Percentiles rank a stretch among this genome's conserved stretches.
phyloP scores from a whole-genome alignment of 1,140 invertebrate species.

The Hyles euphorbiae region DNA sequence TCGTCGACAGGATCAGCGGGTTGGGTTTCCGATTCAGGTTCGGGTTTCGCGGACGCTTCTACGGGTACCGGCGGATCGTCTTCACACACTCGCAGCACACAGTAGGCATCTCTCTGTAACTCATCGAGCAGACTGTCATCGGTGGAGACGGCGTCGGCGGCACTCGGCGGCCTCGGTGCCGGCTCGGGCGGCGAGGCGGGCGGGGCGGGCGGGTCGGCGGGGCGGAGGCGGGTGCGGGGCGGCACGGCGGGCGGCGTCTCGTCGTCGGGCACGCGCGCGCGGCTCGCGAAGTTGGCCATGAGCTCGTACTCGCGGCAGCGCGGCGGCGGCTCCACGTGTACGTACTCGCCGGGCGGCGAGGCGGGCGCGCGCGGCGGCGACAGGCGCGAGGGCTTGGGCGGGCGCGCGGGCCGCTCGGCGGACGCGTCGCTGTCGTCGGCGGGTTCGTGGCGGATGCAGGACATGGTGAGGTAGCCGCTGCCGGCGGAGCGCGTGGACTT shows the following conservation, averaged over 20 bases:
- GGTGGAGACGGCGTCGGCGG: conserved; percentile 35
- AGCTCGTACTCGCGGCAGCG: conserved; percentile 67
- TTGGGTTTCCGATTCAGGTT: conserved; percentile 16
- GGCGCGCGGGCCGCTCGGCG: conserved; percentile 35
- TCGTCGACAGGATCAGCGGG: conserved; percentile 35
- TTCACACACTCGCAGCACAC: conserved; percentile 58
- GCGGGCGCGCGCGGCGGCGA: conserved; percentile 39
- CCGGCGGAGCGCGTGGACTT: conserved; percentile 55
- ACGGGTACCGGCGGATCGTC: conserved; percentile 43
- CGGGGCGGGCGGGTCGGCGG: conserved; percentile 19
- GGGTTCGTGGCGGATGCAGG: conserved; percentile 57
- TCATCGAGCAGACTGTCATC: conserved; percentile 64
- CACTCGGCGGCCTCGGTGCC: conserved; percentile 1
- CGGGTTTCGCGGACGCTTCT: conserved; percentile 7
- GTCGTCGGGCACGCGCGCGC: conserved; percentile 38
- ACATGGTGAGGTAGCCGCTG: conserved; percentile 68
- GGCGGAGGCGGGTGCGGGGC: conserved; percentile 32
- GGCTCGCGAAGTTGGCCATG: conserved; percentile 64
- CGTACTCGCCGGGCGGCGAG: conserved; percentile 20
- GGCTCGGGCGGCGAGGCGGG: conserved; percentile 21
- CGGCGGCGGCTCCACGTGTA: conserved; percentile 27
- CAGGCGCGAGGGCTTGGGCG: conserved; percentile 28
- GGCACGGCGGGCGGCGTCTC: conserved; percentile 65
- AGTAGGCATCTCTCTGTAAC: conserved; percentile 56
- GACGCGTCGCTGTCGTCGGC: conserved; percentile 60